Evolutionary conservation across 1,140 invertebrate genomes (phyloP).

Genomic region (Patella vulgata): DNA sequence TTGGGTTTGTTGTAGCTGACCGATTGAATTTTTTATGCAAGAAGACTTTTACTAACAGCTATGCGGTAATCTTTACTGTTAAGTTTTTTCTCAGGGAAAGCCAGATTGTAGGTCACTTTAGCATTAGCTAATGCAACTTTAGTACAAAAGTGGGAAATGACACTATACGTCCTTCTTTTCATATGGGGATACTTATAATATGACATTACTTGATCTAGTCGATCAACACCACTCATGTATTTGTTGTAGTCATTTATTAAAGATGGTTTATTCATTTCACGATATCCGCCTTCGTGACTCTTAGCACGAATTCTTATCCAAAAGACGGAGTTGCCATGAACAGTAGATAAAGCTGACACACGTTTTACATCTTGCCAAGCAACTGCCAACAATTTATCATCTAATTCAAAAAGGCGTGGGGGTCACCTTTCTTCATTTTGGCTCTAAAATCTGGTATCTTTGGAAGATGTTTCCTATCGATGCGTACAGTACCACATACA

Average conservation of each 20-base stretch:
- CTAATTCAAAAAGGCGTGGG: constrained; percentile 13
- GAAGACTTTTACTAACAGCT: too few species aligned
- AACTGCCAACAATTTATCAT: constrained; percentile 7
- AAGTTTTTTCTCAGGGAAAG: too few species aligned
- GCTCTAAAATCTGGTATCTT: not conserved
- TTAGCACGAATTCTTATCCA: constrained; percentile 4
- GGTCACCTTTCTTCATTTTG: constrained; percentile 8
- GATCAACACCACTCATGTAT: constrained; percentile 25
- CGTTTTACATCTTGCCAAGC: constrained; percentile 23
- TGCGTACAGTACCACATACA: constrained; percentile 22
- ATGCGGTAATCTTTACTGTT: too few species aligned
- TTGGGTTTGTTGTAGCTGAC: too few species aligned
- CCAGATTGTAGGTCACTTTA: too few species aligned
- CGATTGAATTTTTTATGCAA: too few species aligned
- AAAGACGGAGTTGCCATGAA: not conserved
- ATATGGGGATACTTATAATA: constrained; percentile 11
- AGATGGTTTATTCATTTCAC: constrained; percentile 12
- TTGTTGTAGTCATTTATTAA: constrained; percentile 13
- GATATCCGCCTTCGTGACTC: constrained; percentile 1
- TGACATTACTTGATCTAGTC: constrained; percentile 8
- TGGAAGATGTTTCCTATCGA: constrained; percentile 10
- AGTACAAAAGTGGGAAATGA: too few species aligned
- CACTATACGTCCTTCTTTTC: constrained; percentile 20
- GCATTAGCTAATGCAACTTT: too few species aligned
- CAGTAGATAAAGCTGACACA: constrained; percentile 13